phyloP scores from a whole-genome alignment of 2,113 vertebrate genomes.

The Ameiurus melas region DNA sequence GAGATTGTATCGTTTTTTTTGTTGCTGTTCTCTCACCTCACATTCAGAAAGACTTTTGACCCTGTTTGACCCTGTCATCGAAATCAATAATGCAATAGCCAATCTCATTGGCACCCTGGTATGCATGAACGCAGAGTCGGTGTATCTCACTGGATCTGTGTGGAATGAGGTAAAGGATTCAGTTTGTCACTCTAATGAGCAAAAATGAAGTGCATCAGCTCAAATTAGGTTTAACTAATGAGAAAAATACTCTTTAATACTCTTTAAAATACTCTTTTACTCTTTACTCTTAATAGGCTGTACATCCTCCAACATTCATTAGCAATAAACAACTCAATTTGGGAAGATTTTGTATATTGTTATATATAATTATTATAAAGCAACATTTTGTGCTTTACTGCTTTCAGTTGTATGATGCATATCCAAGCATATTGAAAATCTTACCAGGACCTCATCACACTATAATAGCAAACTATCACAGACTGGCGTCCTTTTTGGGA shows the following conservation, averaged over 20 bases:
- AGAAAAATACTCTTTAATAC: neutral
- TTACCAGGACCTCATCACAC: constrained; percentile 81
- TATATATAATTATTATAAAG: neutral
- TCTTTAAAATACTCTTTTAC: too few species aligned
- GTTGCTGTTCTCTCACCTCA: too few species aligned
- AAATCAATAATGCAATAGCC: constrained; percentile 74
- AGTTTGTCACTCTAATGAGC: neutral
- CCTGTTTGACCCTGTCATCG: constrained; percentile 74
- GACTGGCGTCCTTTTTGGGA: constrained; percentile 65
- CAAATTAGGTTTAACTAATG: neutral
- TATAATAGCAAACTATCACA: constrained; percentile 60
- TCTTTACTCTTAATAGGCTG: too few species aligned
- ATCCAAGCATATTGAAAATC: constrained; percentile 72
- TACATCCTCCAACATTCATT: neutral
- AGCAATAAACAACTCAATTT: neutral
- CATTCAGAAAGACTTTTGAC: too few species aligned
- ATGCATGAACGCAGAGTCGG: constrained; percentile 55
- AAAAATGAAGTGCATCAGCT: neutral
- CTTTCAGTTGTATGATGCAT: constrained; percentile 72
- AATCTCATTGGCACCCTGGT: constrained; percentile 78
- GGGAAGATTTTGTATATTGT: neutral
- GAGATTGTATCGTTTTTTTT: neutral
- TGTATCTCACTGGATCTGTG: constrained; percentile 43
- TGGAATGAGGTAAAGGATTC: constrained; percentile 40
- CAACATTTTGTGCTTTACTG: neutral